A percentile compares a stretch with the other conserved stretches of the same genome.
These are phyloP conservation scores for Tichodroma muraria DNA, from an alignment of 2,113 vertebrate species.

Conservation along the genomic window DNA sequence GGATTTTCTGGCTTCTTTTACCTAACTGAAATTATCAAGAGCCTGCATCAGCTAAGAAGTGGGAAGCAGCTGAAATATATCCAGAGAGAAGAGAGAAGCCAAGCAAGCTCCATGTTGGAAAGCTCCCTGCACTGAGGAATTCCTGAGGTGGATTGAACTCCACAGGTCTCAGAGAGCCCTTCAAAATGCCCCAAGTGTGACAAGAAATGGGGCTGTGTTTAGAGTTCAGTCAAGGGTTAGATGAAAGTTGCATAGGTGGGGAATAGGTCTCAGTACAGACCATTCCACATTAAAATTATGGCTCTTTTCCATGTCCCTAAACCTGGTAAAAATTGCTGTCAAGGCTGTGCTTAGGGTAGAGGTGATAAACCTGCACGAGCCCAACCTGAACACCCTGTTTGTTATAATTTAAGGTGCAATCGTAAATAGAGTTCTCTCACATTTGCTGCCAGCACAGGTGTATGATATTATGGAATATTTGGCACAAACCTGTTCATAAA, in stretches of 20 bases:
- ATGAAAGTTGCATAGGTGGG: not conserved
- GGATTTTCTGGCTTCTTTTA: slow-evolving; percentile 32
- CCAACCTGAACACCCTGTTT: not conserved
- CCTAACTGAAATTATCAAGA: not conserved
- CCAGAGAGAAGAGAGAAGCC: not conserved
- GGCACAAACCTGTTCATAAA: not conserved
- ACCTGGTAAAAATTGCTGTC: not conserved
- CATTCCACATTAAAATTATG: not conserved
- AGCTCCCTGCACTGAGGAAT: not conserved
- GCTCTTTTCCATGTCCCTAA: not conserved
- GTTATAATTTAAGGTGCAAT: not conserved
- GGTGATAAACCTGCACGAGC: not conserved
- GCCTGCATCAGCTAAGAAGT: not conserved
- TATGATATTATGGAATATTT: not conserved
- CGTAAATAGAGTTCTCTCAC: not conserved
- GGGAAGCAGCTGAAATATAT: slow-evolving; percentile 1
- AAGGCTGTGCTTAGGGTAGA: not conserved
- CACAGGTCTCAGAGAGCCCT: not conserved
- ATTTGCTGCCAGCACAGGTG: not conserved
- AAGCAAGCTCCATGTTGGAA: not conserved
- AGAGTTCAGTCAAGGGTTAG: not conserved
- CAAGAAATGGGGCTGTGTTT: not conserved
- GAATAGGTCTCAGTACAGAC: not conserved
- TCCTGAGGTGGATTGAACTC: not conserved
- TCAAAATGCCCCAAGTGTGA: not conserved